Percentiles rank a stretch among this genome's conserved stretches.
phyloP scores from a whole-genome alignment of 2,113 vertebrate species.

The Chamaetylas fuelleborni region DNA sequence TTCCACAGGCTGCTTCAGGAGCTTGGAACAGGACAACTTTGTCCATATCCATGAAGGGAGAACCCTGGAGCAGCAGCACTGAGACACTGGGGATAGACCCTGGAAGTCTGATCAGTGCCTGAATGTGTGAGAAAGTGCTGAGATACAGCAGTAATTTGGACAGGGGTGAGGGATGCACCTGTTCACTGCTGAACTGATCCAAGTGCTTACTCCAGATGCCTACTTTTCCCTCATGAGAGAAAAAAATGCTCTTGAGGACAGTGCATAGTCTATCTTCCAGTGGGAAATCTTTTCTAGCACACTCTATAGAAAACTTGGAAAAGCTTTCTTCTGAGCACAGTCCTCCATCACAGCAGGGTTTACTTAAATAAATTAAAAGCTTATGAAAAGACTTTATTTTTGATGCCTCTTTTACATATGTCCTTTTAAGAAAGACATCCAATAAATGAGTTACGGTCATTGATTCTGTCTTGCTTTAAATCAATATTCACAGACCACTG shows the following conservation, averaged over 20 bases:
- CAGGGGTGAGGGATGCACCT: not conserved
- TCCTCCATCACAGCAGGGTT: not conserved
- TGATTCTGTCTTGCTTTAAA: not conserved
- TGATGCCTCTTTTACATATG: not conserved
- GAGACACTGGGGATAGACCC: not conserved
- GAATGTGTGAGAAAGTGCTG: not conserved
- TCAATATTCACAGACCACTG: not conserved
- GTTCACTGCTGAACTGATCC: not conserved
- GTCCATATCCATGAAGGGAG: not conserved
- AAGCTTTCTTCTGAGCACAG: not conserved
- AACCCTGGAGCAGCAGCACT: not conserved
- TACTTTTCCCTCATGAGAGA: not conserved
- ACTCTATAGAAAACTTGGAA: not conserved
- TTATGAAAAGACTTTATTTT: not conserved
- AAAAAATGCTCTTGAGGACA: not conserved
- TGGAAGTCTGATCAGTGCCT: not conserved
- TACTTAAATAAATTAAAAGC: not conserved
- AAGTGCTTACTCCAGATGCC: not conserved
- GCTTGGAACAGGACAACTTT: not conserved
- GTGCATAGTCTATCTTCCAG: not conserved
- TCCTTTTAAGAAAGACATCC: not conserved
- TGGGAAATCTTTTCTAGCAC: not conserved
- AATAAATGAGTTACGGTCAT: not conserved
- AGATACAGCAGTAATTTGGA: not conserved
- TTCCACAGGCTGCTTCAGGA: not conserved